Base-by-base conservation (phyloP, 2,797 vertebrate genomes). In the Acanthurus lineatus region DNA sequence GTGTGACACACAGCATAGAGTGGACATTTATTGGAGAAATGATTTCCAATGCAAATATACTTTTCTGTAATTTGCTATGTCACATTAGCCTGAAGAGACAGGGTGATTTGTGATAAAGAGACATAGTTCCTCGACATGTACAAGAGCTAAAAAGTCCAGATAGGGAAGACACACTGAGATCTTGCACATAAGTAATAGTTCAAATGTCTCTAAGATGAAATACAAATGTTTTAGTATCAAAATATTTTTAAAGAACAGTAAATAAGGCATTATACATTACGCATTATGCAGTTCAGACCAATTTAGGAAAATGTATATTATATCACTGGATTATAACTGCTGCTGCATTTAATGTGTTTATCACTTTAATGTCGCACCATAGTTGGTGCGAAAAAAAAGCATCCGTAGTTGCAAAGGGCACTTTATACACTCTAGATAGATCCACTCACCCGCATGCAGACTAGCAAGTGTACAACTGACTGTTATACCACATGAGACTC, bases 1-100 rank as follows among this genome's bases (percentile, higher is more conserved):
- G 12, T 9, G 40, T 9, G 0, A 6, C 22, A 53, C 25, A 35
- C 3, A 25, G 28, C 12, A 53, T 4, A 10, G 2, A n/a, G 25
- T n/a, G 3, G 6, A 2, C 35, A 8, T 40, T 62, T 40, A 15
- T 11, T 17, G 1, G 14, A 15, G 5, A 64, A 47, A 14, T 0
- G 1, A 77, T 84, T 82, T 86, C 32, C 67, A 73, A 76, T 84
- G 85, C 85, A 88, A 88, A 88, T 77, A 40, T 9, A 53, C 19
- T 66, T 6, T 7, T 5, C 3, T 15, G 19, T 4, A 32, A 2
- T 8, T 45, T 38, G 9, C 1, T 6, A 19, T 0, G 0, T 10
- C 32, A 48, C 6, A 52, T 25, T 11, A 45, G 4, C 15, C 44
- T 68, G 4, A 15, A 59, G 4, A 35, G 32, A 48, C 19, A 35